phyloP scores from a whole-genome alignment of 37 sponge, comb jelly and placozoan species.

The Hexactinellida sp. region DNA sequence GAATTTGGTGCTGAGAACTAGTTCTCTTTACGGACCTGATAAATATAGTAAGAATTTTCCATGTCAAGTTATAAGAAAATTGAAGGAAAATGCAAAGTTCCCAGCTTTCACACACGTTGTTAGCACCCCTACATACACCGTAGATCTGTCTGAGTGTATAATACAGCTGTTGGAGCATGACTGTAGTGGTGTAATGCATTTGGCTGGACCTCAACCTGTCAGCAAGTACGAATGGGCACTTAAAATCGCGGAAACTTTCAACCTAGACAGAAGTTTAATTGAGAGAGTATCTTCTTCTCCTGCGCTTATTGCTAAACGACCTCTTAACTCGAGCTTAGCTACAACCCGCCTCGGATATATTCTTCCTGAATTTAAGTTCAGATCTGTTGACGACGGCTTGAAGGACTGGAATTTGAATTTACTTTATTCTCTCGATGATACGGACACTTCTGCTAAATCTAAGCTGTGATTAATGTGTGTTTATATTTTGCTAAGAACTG shows the following conservation, averaged over 20 bases:
- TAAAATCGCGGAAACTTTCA: neutral
- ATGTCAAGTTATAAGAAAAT: neutral
- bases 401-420: neutral
- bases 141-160: neutral
- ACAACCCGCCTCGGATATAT: neutral
- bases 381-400: neutral
- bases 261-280: neutral
- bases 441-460: neutral
- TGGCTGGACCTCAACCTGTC: neutral
- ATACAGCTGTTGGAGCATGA: neutral
- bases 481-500: neutral
- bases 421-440: neutral
- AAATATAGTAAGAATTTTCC: neutral
- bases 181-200: neutral
- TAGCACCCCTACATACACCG: neutral
- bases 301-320: neutral
- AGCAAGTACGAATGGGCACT: conserved; percentile 11
- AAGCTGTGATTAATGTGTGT: neutral
- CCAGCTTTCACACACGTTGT: neutral
- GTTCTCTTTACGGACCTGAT: neutral
- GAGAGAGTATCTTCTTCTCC: neutral
- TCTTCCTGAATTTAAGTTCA: neutral
- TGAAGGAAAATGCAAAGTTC: neutral
- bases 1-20: neutral
- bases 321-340: neutral